Evolutionary conservation across 2,888 invertebrate genomes (phyloP).

Genomic region (Spatulosminthurus flaviceps): DNA sequence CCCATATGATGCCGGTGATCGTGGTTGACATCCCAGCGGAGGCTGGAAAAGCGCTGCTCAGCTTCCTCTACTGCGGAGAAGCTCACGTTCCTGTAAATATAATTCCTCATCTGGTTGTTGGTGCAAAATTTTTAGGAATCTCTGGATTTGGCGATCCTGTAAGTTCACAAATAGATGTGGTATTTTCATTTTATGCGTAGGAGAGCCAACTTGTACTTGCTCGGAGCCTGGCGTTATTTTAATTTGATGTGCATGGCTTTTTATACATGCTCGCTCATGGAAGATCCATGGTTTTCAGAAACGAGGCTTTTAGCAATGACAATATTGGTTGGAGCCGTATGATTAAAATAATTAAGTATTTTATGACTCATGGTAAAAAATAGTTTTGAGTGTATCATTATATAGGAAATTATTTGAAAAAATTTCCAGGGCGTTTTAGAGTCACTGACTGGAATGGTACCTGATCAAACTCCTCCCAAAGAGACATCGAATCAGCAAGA

Average conservation of each 20-base stretch:
- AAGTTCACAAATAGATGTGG: constrained; percentile 48
- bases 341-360: constrained; percentile 1
- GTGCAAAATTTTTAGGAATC: constrained; percentile 64
- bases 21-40: constrained; percentile 64
- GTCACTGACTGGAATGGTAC: constrained; percentile 64
- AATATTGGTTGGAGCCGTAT: background rate
- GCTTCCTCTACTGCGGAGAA: constrained; percentile 64
- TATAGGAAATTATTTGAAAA: background rate
- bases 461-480: constrained; percentile 55
- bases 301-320: background rate
- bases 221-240: background rate
- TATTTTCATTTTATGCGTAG: constrained; percentile 27
- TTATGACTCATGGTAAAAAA: background rate
- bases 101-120: constrained; percentile 63
- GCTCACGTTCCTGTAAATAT: constrained; percentile 63
- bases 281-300: no score
- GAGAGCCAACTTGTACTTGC: constrained; percentile 7
- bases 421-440: constrained; percentile 63
- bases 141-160: constrained; percentile 64
- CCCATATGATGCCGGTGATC: constrained; percentile 64
- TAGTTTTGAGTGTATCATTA: background rate
- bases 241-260: background rate
- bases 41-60: constrained; percentile 64
- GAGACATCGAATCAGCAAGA: constrained; percentile 47
- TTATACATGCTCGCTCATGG: background rate